Evolutionary conservation across 2,113 vertebrate genomes (phyloP).

Genomic region (Mobula birostris): DNA sequence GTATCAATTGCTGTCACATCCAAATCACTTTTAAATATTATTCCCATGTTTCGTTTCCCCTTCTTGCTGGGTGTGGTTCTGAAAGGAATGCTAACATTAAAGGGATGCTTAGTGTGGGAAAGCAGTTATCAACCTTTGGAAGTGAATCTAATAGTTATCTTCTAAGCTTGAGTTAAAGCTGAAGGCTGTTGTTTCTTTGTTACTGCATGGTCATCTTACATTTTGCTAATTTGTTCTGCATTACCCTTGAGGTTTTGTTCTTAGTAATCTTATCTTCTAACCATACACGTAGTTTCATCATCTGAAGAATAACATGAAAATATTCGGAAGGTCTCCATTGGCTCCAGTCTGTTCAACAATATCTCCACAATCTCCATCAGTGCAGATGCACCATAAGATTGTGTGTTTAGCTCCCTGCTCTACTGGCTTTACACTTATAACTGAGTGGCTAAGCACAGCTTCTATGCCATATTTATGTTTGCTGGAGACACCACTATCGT

Average conservation of each 20-base stretch:
- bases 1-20: not conserved
- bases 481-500: too few relatives aligned
- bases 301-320: not conserved
- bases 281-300: too few relatives aligned
- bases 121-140: not conserved
- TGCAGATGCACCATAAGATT: too few relatives aligned
- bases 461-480: too few relatives aligned
- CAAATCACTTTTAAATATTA: too few relatives aligned
- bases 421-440: too few relatives aligned
- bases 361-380: too few relatives aligned
- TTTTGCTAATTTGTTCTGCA: not conserved
- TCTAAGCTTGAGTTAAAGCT: not conserved
- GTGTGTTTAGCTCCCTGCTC: too few relatives aligned
- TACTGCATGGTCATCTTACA: not conserved
- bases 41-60: not conserved
- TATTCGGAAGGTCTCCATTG: not conserved
- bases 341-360: too few relatives aligned
- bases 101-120: not conserved
- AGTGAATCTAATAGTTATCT: not conserved
- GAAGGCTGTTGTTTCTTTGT: not conserved
- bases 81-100: not conserved
- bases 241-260: not conserved
- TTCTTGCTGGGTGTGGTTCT: not conserved
- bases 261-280: not conserved
- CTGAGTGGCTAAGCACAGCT: too few relatives aligned